Percentiles rank a stretch among this genome's conserved stretches.
phyloP scores from a whole-genome alignment of 2,113 vertebrate genomes.

The Bubo scandiacus region DNA sequence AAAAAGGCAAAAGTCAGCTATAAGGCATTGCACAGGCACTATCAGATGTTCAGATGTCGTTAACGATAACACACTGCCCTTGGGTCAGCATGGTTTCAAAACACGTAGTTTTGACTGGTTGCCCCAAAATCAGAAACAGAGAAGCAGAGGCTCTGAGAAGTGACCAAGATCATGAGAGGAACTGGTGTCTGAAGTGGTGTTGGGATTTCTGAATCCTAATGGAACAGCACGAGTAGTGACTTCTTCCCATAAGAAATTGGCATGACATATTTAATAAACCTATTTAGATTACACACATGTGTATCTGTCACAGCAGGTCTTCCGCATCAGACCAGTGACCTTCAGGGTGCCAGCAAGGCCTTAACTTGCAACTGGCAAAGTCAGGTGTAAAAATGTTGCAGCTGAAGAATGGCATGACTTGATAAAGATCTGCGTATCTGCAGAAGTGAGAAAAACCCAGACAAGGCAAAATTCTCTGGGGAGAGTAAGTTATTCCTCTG shows the following conservation, averaged over 20 bases:
- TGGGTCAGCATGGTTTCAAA: not conserved
- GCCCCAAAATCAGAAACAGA: not conserved
- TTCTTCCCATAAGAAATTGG: not conserved
- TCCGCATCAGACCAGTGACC: not conserved
- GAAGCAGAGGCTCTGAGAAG: not conserved
- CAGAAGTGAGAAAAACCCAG: not conserved
- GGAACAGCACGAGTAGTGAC: not conserved
- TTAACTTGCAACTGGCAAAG: not conserved
- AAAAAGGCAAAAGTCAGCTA: not conserved
- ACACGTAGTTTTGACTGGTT: not conserved
- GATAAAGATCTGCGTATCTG: not conserved
- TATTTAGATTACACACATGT: rapidly evolving
- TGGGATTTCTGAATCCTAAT: not conserved
- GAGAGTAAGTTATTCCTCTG: not conserved
- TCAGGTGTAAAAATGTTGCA: not conserved
- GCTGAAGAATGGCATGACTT: not conserved
- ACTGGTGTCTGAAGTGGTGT: rapidly evolving
- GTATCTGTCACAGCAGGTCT: not conserved
- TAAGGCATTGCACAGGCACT: rapidly evolving
- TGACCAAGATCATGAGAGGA: not conserved
- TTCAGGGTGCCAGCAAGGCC: not conserved
- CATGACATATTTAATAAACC: not conserved
- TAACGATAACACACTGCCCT: rapidly evolving
- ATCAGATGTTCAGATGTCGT: not conserved
- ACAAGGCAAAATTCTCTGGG: not conserved